Percentiles rank a stretch among this genome's conserved stretches.
Evolutionary conservation across 2,113 vertebrate genomes (phyloP).

Genomic region (Alexandromys fortis): DNA sequence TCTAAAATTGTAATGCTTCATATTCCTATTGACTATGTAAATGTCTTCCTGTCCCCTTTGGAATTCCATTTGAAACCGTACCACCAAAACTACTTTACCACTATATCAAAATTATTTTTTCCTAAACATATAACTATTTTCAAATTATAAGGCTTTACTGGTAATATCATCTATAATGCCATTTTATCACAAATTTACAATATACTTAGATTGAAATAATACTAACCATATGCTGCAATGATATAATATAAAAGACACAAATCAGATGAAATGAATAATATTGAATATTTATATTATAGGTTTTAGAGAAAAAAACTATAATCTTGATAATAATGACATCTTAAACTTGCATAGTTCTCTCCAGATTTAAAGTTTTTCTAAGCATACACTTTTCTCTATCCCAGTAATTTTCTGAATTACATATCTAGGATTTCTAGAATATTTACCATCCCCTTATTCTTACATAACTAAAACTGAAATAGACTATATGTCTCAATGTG

Average conservation of each 20-base stretch:
- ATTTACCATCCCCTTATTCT: conserved; percentile 4
- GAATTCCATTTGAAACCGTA: conserved; percentile 27
- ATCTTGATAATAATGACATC: not conserved
- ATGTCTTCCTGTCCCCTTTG: conserved; percentile 26
- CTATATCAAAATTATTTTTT: conserved; percentile 20
- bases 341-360: not conserved
- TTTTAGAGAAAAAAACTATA: conserved; percentile 16
- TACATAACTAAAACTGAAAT: not conserved
- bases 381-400: not conserved
- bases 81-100: not conserved
- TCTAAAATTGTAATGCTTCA: not conserved
- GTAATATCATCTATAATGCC: conserved; percentile 24
- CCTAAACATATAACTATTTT: conserved; percentile 3
- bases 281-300: not conserved
- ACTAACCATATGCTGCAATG: not conserved
- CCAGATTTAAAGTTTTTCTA: conserved; percentile 20
- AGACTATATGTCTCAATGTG: not conserved
- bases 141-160: conserved; percentile 12
- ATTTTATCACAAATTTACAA: conserved; percentile 35
- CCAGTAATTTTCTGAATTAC: conserved; percentile 6
- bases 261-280: not conserved
- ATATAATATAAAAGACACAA: not conserved
- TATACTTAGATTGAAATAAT: conserved; percentile 18
- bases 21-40: conserved; percentile 15
- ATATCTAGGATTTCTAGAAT: not conserved